Conservation (phyloP, 2,888 invertebrate species). For the Oasisia sp. region DNA sequence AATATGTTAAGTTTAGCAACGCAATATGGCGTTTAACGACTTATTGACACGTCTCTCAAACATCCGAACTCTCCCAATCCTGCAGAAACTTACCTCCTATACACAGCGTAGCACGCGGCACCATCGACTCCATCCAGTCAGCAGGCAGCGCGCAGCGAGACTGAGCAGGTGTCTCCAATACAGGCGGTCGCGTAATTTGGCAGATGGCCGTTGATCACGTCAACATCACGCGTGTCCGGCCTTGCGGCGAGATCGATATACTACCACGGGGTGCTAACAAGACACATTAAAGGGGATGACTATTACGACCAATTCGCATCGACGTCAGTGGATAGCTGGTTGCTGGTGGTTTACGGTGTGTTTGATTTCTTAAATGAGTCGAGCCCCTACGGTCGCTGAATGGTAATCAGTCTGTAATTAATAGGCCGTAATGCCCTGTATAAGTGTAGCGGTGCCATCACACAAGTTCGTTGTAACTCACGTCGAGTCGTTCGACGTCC, state of each 20-base stretch:
- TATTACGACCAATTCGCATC: background rate
- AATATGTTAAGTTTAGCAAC: no score
- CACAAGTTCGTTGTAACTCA: background rate
- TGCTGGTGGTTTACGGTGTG: background rate
- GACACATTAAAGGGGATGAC: background rate
- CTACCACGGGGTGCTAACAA: background rate
- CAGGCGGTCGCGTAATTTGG: no score
- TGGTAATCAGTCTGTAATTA: background rate
- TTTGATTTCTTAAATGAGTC: background rate
- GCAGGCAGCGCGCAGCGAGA: no score
- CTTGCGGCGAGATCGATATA: background rate
- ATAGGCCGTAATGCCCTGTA: background rate
- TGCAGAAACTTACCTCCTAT: no score
- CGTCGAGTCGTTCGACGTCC: no score
- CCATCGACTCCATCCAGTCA: no score
- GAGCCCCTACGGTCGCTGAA: background rate
- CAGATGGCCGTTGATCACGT: background rate
- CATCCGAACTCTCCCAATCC: no score
- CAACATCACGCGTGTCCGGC: background rate
- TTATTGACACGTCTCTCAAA: no score
- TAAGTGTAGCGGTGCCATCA: background rate
- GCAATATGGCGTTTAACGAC: no score
- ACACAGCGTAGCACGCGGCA: no score
- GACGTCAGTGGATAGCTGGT: background rate
- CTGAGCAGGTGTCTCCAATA: no score